These are phyloP conservation scores for Pegoplata infirma DNA, from an alignment of 2,888 invertebrate species.

Conservation along the genomic window DNA sequence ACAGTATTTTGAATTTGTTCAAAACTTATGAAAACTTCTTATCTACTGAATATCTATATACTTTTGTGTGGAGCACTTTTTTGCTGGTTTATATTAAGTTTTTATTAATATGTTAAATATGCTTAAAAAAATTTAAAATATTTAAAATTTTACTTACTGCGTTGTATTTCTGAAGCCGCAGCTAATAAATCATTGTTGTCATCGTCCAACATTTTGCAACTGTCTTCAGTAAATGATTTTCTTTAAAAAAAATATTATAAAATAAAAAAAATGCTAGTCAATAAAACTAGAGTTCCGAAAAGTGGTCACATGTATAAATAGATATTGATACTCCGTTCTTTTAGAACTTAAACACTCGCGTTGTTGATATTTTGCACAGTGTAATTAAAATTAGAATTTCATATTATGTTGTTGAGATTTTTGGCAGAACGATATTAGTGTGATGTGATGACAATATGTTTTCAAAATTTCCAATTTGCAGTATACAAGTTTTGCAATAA, in stretches of 20 bases:
- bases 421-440: too few relatives aligned
- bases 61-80: too few relatives aligned
- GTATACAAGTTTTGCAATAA: background rate
- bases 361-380: too few relatives aligned
- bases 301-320: constrained; percentile 26
- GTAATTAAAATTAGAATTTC: too few relatives aligned
- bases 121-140: constrained; percentile 1
- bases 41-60: too few relatives aligned
- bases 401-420: too few relatives aligned
- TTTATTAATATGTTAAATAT: too few relatives aligned
- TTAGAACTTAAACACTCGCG: background rate
- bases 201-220: constrained; percentile 74
- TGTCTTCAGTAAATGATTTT: background rate
- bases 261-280: constrained; percentile 20
- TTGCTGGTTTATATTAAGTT: too few relatives aligned
- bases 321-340: background rate
- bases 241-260: background rate
- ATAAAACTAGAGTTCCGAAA: constrained; percentile 31
- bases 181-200: constrained; percentile 77
- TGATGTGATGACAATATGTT: background rate
- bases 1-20: too few relatives aligned
- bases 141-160: constrained; percentile 71
- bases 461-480: background rate
- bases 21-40: too few relatives aligned
- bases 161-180: constrained; percentile 77